Conservation (phyloP, 2,113 vertebrate genomes). For the Megatriorchis doriae region DNA sequence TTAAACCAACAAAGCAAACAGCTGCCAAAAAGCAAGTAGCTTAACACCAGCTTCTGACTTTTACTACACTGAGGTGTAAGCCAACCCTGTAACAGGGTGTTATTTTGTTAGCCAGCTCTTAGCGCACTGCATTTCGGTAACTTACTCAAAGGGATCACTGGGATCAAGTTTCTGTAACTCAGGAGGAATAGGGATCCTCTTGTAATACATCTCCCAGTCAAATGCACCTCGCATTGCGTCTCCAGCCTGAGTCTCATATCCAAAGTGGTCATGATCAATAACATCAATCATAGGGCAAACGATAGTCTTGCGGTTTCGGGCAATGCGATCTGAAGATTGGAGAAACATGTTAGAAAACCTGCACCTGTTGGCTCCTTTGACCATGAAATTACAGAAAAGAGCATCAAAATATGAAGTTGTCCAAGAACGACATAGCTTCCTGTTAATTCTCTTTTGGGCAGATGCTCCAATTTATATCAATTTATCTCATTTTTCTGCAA, state of each 20-base stretch:
- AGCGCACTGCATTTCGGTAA: not conserved
- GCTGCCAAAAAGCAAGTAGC: conserved; percentile 30
- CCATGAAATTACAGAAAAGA: not conserved
- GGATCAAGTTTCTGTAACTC: conserved; percentile 87
- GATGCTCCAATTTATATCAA: not conserved
- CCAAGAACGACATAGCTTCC: not conserved
- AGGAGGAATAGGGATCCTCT: conserved; percentile 93
- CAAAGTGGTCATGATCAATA: conserved; percentile 95
- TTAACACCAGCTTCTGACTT: conserved; percentile 18
- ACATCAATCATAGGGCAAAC: conserved; percentile 99
- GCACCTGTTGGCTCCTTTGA: not conserved
- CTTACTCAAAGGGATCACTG: conserved; percentile 97
- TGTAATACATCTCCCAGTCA: conserved; percentile 99
- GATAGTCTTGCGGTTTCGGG: conserved; percentile 90
- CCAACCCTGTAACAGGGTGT: not conserved
- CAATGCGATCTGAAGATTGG: conserved; percentile 86
- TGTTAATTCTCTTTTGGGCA: rapidly evolving
- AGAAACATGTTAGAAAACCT: conserved; percentile 15
- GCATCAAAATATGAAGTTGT: not conserved
- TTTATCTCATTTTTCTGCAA: not conserved
- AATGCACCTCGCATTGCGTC: conserved; percentile 97
- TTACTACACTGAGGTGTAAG: not conserved
- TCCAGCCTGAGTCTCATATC: conserved; percentile 93
- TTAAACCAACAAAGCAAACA: conserved; percentile 19
- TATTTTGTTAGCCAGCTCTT: not conserved